Base-by-base conservation (phyloP, 1,140 invertebrate genomes). In the Ceratosolen fusciceps region DNA sequence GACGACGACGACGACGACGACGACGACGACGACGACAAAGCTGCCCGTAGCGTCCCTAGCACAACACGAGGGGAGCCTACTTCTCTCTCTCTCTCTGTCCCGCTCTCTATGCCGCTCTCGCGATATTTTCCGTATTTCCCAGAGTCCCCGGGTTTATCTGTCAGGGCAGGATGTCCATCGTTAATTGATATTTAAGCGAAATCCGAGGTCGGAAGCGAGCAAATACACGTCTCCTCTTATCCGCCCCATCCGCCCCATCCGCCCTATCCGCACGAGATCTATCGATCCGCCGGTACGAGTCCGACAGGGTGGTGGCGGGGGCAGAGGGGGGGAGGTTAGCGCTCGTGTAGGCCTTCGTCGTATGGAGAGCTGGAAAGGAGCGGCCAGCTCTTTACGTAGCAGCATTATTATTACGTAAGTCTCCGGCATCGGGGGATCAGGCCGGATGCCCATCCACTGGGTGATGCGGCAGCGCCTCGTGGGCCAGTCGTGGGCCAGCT, bases 131-230 rank as follows among this genome's bases (percentile, higher is more conserved):
- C 21, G 21, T n/a, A n/a, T n/a, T 37, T n/a, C 8, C 31, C 31
- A 16, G 16, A 3, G 12, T 31, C 14, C 0, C 29, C n/a, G n/a
- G n/a, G n/a, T 70, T 56, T 74, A 74, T 74, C 72, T 3, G 39
- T 24, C 1, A 1, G 8, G 12, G 1, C 3, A 60, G 24, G 24
- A 26, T 7, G 31, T 26, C 77, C 24, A 24, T 71, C 37, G 52
- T 52, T 80, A 75, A 80, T 80, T 80, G 78, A 75, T 75, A 71
- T 26, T 52, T 34, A 54, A 77, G 37, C 26, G 43, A 47, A 43
- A 54, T n/a, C 2, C n/a, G 49, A 2, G 26, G 9, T 21, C 52
- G 31, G 47, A 65, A 75, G 47, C 24, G 26, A 43, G 43, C 52
- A 75, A 68, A 52, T n/a, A 54, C 37, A 10, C 29, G 56, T 4